A percentile compares a stretch with the other conserved stretches of the same genome.
Conservation (phyloP, 2,888 invertebrate genomes). For the Cosmopolites sordidus region DNA sequence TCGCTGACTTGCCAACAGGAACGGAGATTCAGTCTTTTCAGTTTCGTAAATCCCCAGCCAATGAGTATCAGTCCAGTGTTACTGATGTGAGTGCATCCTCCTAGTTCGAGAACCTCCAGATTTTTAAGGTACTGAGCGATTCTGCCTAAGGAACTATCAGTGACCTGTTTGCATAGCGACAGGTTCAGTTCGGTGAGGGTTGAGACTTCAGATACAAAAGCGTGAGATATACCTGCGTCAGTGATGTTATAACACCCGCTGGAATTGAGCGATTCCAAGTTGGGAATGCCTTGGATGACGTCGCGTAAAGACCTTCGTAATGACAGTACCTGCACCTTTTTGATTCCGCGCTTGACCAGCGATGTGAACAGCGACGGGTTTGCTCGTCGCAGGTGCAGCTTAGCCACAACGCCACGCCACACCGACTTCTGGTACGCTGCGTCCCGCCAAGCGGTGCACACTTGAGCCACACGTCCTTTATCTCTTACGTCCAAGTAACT, state of each 20-base stretch:
- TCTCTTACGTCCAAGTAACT: constrained; percentile 83
- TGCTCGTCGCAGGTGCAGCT: constrained; percentile 78
- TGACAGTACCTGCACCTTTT: constrained; percentile 84
- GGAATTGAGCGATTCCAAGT: constrained; percentile 80
- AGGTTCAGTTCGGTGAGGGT: constrained; percentile 78
- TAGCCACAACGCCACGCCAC: constrained; percentile 91
- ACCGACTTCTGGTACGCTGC: constrained; percentile 89
- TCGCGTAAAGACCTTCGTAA: constrained; percentile 77
- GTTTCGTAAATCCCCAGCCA: constrained; percentile 80
- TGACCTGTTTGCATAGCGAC: constrained; percentile 90
- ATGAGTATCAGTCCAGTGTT: constrained; percentile 82
- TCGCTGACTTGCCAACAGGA: constrained; percentile 93
- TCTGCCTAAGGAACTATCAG: constrained; percentile 80
- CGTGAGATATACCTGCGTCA: constrained; percentile 77
- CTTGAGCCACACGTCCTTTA: constrained; percentile 86
- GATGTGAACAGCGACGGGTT: constrained; percentile 82
- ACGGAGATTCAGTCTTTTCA: constrained; percentile 79
- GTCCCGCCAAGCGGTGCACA: constrained; percentile 85
- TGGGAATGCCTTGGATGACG: constrained; percentile 79
- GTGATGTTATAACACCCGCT: constrained; percentile 93
- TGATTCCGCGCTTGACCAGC: constrained; percentile 81
- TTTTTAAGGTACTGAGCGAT: constrained; percentile 83
- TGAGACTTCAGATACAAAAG: constrained; percentile 72
- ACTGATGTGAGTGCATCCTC: constrained; percentile 88
- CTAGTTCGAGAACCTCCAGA: constrained; percentile 81